A percentile compares a stretch with the other conserved stretches of the same genome.
Conservation (phyloP, 2,797 vertebrate species). For the Gymnocypris eckloni region DNA sequence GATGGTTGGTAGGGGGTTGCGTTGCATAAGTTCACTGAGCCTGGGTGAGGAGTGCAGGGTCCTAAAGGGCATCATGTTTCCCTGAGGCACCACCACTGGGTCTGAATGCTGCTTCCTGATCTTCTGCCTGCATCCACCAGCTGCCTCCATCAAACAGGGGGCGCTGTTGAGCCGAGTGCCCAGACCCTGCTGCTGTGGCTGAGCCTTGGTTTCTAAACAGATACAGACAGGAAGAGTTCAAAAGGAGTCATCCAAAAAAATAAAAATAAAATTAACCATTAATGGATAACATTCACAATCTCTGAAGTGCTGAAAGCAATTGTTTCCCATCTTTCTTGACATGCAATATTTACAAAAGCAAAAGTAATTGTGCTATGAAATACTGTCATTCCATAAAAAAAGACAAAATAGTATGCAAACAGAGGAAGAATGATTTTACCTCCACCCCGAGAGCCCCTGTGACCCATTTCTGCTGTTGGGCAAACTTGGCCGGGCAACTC, state of each 20-base stretch:
- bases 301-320: neutral
- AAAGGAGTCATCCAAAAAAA: neutral
- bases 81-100: conserved; percentile 75
- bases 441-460: conserved; percentile 56
- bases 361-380: neutral
- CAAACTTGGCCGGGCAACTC: conserved; percentile 74
- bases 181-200: conserved; percentile 80
- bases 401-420: neutral
- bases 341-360: neutral
- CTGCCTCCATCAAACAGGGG: conserved; percentile 88
- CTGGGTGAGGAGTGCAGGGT: conserved; percentile 91
- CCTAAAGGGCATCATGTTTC: conserved; percentile 80
- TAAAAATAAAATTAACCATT: neutral
- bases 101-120: conserved; percentile 94
- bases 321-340: neutral
- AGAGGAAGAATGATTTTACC: conserved; percentile 47
- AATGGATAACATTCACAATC: neutral
- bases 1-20: conserved; percentile 94
- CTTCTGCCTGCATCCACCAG: conserved; percentile 86
- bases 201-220: conserved; percentile 66
- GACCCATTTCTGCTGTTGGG: conserved; percentile 65
- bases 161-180: conserved; percentile 94
- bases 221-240: neutral
- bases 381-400: neutral
- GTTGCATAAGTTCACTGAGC: conserved; percentile 94